These are phyloP conservation scores for Calcarius ornatus DNA, from an alignment of 2,113 vertebrate species.

Conservation along the genomic window DNA sequence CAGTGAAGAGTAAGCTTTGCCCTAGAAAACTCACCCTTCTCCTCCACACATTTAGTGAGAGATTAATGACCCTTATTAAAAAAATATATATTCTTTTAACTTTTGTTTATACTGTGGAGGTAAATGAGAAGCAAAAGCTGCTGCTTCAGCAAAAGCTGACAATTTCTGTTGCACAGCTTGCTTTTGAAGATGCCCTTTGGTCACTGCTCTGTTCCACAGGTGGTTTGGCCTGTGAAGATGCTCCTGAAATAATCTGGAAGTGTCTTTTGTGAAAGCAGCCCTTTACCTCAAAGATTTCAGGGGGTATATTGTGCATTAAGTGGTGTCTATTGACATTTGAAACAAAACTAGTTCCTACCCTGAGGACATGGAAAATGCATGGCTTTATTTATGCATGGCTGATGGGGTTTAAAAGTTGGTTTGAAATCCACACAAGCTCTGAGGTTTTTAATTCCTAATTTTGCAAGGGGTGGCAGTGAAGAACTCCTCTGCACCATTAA, in stretches of 20 bases:
- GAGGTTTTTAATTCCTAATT: neutral
- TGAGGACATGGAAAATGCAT: neutral
- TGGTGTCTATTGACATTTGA: neutral
- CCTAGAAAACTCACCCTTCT: neutral
- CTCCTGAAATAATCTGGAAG: neutral
- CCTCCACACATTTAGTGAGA: neutral
- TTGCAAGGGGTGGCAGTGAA: neutral
- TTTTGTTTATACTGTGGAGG: neutral
- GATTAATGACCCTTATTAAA: slow-evolving; percentile 26
- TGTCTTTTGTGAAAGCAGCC: neutral
- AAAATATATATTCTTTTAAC: neutral
- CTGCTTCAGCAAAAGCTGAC: neutral
- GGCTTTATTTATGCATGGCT: neutral
- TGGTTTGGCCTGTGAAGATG: neutral
- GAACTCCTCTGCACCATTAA: neutral
- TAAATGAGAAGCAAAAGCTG: neutral
- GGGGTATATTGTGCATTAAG: neutral
- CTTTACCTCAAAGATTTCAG: neutral
- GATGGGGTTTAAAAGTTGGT: neutral
- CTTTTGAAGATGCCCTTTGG: neutral
- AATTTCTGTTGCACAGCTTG: neutral
- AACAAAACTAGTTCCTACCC: neutral
- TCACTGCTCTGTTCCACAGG: neutral
- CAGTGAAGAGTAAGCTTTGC: neutral
- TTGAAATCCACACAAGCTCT: neutral